These are phyloP conservation scores for Argyra leucocephala DNA, from an alignment of 2,888 invertebrate species.

Conservation along the genomic window DNA sequence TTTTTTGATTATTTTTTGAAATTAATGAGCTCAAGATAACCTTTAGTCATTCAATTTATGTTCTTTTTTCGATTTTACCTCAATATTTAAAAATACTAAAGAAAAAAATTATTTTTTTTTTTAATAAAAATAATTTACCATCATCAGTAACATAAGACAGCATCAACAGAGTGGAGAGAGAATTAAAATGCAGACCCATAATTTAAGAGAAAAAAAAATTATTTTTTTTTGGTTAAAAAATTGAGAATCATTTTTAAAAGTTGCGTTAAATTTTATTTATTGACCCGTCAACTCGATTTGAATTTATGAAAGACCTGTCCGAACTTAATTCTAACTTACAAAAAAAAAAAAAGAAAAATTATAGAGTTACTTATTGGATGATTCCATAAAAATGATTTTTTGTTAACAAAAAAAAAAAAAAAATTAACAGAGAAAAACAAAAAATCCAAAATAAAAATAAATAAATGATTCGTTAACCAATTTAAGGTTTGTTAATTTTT, in stretches of 20 bases:
- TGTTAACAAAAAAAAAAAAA: too few species aligned
- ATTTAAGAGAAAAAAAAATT: not conserved
- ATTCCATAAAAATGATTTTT: too few species aligned
- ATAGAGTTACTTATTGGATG: too few species aligned
- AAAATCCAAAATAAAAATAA: too few species aligned
- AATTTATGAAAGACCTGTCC: slow-evolving; percentile 1
- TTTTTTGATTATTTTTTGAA: too few species aligned
- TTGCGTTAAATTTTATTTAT: not conserved
- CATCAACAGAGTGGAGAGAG: too few species aligned
- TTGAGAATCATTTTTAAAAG: not conserved
- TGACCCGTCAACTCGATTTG: not conserved
- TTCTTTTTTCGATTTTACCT: not conserved
- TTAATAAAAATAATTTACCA: not conserved
- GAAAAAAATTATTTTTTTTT: too few species aligned
- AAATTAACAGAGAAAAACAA: too few species aligned
- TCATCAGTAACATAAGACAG: not conserved
- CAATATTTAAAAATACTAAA: not conserved
- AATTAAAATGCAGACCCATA: not conserved
- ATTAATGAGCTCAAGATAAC: slow-evolving; percentile 6
- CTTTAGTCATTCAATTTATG: slow-evolving; percentile 6
- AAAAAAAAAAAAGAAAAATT: too few species aligned
- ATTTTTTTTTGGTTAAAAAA: not conserved
- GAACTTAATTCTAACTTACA: not conserved
- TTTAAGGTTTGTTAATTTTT: too few species aligned
- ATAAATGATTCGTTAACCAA: too few species aligned